Evolutionary conservation across 2,113 vertebrate genomes (phyloP).

Genomic region (Mystacornis crossleyi): DNA sequence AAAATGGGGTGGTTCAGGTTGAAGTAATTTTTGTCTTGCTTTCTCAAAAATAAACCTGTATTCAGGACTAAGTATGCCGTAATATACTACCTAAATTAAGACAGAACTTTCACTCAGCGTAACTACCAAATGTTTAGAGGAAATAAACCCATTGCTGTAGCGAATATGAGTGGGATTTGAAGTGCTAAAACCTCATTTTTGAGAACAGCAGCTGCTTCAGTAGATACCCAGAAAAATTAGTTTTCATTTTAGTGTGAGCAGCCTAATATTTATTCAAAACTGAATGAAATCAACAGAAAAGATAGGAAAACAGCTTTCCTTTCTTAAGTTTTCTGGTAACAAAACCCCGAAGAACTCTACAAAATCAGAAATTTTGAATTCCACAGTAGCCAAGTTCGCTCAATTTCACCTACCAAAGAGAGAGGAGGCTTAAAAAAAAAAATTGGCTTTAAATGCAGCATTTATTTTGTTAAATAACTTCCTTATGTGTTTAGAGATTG

Average conservation of each 20-base stretch:
- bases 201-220: background rate
- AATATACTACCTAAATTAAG: background rate
- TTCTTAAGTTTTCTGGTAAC: background rate
- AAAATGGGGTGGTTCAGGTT: background rate
- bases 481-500: background rate
- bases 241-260: background rate
- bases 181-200: background rate
- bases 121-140: background rate
- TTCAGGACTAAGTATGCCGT: background rate
- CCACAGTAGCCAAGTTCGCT: background rate
- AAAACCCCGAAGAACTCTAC: accelerated
- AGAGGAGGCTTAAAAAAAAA: background rate
- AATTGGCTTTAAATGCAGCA: background rate
- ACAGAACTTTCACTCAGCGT: background rate
- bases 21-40: background rate
- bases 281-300: background rate
- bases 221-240: background rate
- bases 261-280: background rate
- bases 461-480: background rate
- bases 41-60: background rate
- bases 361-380: background rate
- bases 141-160: background rate
- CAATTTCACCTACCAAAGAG: background rate
- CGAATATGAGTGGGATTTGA: background rate
- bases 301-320: background rate